Percentiles rank a stretch among this genome's conserved stretches.
These are phyloP conservation scores for Melolontha melolontha DNA, from an alignment of 2,888 invertebrate species.

Conservation along the genomic window DNA sequence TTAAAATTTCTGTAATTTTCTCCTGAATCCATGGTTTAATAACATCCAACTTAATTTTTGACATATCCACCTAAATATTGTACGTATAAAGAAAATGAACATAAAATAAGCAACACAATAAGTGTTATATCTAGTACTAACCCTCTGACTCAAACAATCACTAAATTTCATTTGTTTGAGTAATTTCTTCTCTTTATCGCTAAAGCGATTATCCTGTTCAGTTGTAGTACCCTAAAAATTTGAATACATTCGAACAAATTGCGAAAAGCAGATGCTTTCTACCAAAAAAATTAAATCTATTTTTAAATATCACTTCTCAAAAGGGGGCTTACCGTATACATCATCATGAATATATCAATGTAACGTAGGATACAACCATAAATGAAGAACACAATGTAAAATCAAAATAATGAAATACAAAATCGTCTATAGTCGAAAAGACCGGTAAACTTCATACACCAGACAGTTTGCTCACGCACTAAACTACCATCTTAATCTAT, in stretches of 20 bases:
- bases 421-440: conserved; percentile 32
- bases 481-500: conserved; percentile 31
- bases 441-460: conserved; percentile 42
- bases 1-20: conserved; percentile 94
- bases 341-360: conserved; percentile 54
- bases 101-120: conserved; percentile 16
- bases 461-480: conserved; percentile 33
- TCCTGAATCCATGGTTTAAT: conserved; percentile 99
- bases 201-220: conserved; percentile 99
- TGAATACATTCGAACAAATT: conserved; percentile 2
- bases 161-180: conserved; percentile 99
- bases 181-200: conserved; percentile 99
- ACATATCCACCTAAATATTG: conserved; percentile 88
- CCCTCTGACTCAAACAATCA: conserved; percentile 92
- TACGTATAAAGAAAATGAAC: conserved; percentile 22
- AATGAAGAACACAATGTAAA: conserved; percentile 38
- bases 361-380: conserved; percentile 34
- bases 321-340: conserved; percentile 60
- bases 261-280: background rate
- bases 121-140: conserved; percentile 60
- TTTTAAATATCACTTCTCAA: conserved; percentile 31
- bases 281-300: conserved; percentile 25
- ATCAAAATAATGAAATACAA: conserved; percentile 28
- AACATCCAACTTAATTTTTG: conserved; percentile 96
- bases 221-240: conserved; percentile 91